Evolutionary conservation across 2,797 vertebrate species (phyloP), one percentile per base, ranked within the genome.

Genomic region (Pampus argenteus): DNA sequence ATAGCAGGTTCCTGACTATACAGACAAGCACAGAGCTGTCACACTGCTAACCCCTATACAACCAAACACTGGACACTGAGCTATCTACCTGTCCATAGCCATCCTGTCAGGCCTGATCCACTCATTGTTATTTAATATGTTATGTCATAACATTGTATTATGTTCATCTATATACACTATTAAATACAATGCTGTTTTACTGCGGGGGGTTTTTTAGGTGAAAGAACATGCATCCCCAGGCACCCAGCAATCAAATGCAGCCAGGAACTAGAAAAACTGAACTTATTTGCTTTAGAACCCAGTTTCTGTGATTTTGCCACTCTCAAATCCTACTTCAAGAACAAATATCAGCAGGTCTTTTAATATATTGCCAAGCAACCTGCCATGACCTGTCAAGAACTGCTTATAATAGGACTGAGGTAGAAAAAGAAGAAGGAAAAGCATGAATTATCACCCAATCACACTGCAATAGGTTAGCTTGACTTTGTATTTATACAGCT

Each of bases 291-390:
- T 60, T 86, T 77, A 60, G 51, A 36, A 76, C 69, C 81, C 68
- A 47, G 28, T 52, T 34, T 69, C 48, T 31, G 42, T 25, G 40
- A 77, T 57, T 69, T 42, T 49, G 34, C 55, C 20, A 47, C 66
- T 66, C 40, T 71, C 62, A 88, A 84, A 89, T 81, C 75, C 75
- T 79, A 79, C 75, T 83, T 66, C 54, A 68, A 82, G 67, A 69
- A 78, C 76, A 88, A 89, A 87, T 81, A 89, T 79, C 74, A 83
- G 56, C 70, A 58, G 64, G 34, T 78, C 28, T 78, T 89, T 82
- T 86, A 77, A 88, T 87, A 85, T 81, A 65, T 72, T 54, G 62
- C 68, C 61, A 70, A 78, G 72, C 72, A 73, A 62, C 50, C 31
- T 75, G 59, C n/a, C n/a, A n/a, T 58, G 52, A 56, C 73, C 71